phyloP scores from a whole-genome alignment of 2,888 invertebrate species.

The Phrixothrix hirtus region DNA sequence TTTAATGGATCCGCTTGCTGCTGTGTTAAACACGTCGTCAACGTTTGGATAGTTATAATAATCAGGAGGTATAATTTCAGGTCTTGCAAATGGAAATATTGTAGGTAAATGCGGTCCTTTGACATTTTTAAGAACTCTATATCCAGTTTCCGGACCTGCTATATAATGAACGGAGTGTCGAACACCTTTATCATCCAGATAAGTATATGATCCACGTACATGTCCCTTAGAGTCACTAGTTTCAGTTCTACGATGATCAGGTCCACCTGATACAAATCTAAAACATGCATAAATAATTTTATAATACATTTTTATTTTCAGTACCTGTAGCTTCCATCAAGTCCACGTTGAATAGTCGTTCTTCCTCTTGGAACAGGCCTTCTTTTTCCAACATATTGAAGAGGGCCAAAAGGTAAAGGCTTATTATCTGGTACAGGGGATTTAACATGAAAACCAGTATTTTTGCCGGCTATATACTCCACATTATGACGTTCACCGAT shows the following conservation, averaged over 20 bases:
- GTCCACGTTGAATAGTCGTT: slow-evolving; percentile 71
- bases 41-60: slow-evolving; percentile 45
- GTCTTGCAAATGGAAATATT: slow-evolving; percentile 60
- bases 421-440: slow-evolving; percentile 71
- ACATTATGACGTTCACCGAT: slow-evolving; percentile 76
- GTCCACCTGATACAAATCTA: slow-evolving; percentile 75
- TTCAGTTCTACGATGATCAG: slow-evolving; percentile 76
- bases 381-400: slow-evolving; percentile 68
- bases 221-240: slow-evolving; percentile 72
- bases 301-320: too few species aligned
- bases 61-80: slow-evolving; percentile 58
- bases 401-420: slow-evolving; percentile 63
- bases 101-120: slow-evolving; percentile 69
- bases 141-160: slow-evolving; percentile 78
- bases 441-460: slow-evolving; percentile 76
- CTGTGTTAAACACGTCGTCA: slow-evolving; percentile 54
- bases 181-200: slow-evolving; percentile 76
- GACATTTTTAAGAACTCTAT: slow-evolving; percentile 71
- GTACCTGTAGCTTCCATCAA: slow-evolving; percentile 73
- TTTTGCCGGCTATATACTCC: slow-evolving; percentile 74
- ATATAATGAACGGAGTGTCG: slow-evolving; percentile 78
- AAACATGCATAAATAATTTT: slow-evolving; percentile 14
- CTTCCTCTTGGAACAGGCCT: slow-evolving; percentile 69
- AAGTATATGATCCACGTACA: slow-evolving; percentile 77
- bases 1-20: slow-evolving; percentile 59